These are phyloP conservation scores for Calidris pugnax DNA, from an alignment of 2,113 vertebrate species.

Conservation along the genomic window DNA sequence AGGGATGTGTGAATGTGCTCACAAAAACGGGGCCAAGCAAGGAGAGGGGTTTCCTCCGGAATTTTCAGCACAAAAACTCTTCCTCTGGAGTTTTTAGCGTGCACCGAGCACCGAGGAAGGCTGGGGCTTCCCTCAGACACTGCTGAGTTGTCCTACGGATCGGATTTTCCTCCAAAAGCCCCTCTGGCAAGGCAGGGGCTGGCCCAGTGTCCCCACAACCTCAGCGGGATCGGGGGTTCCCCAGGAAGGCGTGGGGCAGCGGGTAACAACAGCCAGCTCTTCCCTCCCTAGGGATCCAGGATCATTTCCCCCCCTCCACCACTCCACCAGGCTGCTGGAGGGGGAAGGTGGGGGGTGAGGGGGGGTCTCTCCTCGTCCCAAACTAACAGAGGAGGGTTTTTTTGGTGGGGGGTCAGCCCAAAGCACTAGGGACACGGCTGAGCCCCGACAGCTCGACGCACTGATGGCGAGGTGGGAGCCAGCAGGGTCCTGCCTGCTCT, in stretches of 20 bases:
- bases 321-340: background rate
- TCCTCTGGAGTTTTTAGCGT: background rate
- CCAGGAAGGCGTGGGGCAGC: background rate
- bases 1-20: too few species aligned
- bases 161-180: background rate
- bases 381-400: too few species aligned
- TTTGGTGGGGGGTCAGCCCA: too few species aligned
- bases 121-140: background rate
- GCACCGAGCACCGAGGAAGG: background rate
- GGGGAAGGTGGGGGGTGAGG: too few species aligned
- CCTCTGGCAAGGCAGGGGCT: too few species aligned
- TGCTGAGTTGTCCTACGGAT: background rate
- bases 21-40: background rate
- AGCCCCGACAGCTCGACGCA: too few species aligned
- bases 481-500: background rate
- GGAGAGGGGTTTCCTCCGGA: background rate
- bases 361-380: too few species aligned
- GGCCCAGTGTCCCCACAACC: background rate
- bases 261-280: background rate
- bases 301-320: background rate
- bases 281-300: background rate
- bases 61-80: background rate
- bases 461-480: background rate
- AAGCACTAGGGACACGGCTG: too few species aligned
- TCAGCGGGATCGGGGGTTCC: background rate